Base-by-base conservation (phyloP, 2,113 vertebrate genomes). In the Hippocampus comes region DNA sequence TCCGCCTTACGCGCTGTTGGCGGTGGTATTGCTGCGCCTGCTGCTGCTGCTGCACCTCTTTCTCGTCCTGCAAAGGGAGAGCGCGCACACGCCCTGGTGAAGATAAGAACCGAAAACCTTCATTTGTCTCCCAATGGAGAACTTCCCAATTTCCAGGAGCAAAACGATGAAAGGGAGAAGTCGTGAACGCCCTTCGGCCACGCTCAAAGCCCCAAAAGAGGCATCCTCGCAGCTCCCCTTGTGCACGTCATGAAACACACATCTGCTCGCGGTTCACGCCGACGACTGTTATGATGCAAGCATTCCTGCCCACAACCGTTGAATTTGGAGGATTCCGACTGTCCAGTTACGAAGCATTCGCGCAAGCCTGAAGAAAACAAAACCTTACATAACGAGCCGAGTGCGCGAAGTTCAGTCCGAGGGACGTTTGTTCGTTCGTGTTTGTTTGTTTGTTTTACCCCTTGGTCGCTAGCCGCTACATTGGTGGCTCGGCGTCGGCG, bases 41-140 rank as follows among this genome's bases (percentile, higher is more conserved):
- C 42, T 10, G 43, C 53, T 42, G n/a, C 7, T 42, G 41, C 7
- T 23, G 21, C 71, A 25, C 61, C 49, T 82, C 41, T 27, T 46
- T 41, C 67, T 84, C 23, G 65, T 73, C 79, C 89, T 89, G 84
- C 72, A 75, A 74, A 48, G 25, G 23, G 61, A 73, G 38, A 14
- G 18, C 18, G 46, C 64, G 23, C 1, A 67, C 57, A 78, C 73
- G 69, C 20, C 12, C 18, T 4, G 51, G 51, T 55, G 60, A 72
- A 75, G 68, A 53, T 6, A 5, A 38, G 34, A 38, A 7, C 5
- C 6, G 34, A 38, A 38, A 38, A 5, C 34, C 5, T 38, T 6
- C 34, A 38, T 38, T 38, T 38, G 34, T 38, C 34, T 38, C 34
- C 34, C 34, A 38, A 34, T 34, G 30, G 30, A 5, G 30, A 30